Evolutionary conservation across 1,140 invertebrate genomes (phyloP).

Genomic region (Ceratosolen solmsi): DNA sequence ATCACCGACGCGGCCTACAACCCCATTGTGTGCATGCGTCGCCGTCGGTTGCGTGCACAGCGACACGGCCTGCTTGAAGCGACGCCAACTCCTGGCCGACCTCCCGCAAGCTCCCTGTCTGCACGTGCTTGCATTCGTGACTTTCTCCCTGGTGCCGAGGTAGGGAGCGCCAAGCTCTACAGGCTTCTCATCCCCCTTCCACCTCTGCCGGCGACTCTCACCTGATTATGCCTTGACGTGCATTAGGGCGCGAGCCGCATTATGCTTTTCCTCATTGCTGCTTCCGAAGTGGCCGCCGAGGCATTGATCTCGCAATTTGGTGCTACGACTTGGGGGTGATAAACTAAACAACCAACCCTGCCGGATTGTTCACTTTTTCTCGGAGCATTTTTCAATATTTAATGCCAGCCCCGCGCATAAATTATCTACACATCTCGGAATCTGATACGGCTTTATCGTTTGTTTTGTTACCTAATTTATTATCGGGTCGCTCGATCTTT

Average conservation of each 20-base stretch:
- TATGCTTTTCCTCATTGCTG: not conserved
- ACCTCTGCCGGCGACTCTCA: no score
- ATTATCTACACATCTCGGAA: not conserved
- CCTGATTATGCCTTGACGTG: no score
- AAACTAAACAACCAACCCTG: no score
- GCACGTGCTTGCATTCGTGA: constrained; percentile 14
- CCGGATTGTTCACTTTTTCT: no score
- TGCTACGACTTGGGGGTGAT: no score
- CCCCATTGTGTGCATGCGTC: not conserved
- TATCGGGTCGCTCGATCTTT: not conserved
- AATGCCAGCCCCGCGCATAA: not conserved
- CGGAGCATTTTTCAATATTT: not conserved
- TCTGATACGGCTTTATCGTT: not conserved
- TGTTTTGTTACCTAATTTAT: not conserved
- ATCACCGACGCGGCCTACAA: no score
- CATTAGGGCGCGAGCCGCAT: no score
- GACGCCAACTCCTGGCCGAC: not conserved
- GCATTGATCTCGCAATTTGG: no score
- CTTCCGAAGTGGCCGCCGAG: not conserved
- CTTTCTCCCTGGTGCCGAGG: not conserved
- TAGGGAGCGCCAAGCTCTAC: no score
- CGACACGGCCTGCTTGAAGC: constrained; percentile 16
- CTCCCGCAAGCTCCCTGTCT: not conserved
- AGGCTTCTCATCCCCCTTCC: no score
- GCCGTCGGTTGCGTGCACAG: constrained; percentile 47